Conservation (phyloP, 2,113 vertebrate genomes). For the Castor canadensis region DNA sequence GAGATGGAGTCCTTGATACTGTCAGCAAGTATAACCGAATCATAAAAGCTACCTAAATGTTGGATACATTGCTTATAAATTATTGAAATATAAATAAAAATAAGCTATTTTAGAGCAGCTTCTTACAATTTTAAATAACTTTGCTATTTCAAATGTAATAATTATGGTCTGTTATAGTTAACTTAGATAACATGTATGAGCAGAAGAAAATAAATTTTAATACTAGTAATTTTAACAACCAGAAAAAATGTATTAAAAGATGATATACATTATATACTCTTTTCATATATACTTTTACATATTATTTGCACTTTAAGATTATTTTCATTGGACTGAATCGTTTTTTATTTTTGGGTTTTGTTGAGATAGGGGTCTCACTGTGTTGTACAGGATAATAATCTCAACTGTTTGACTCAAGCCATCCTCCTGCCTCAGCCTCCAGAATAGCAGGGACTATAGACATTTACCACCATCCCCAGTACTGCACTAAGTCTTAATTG, state of each 20-base stretch:
- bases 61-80: neutral
- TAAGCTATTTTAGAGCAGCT: neutral
- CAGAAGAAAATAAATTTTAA: conserved; percentile 25
- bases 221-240: neutral
- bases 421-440: neutral
- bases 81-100: conserved; percentile 11
- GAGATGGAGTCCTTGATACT: neutral
- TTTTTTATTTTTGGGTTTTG: too few relatives aligned
- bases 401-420: neutral
- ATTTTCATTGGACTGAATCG: neutral
- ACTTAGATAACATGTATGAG: conserved; percentile 22
- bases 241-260: neutral
- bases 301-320: neutral
- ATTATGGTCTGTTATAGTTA: neutral
- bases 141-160: conserved; percentile 18
- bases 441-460: neutral
- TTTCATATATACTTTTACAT: neutral
- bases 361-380: neutral
- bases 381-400: neutral
- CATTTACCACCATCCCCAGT: too few relatives aligned
- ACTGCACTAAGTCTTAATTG: neutral
- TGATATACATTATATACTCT: neutral
- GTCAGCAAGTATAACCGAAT: neutral
- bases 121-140: conserved; percentile 39
- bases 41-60: neutral